Evolutionary conservation across 2,113 vertebrate genomes (phyloP).

Genomic region (Nothocercus nigrocapillus): DNA sequence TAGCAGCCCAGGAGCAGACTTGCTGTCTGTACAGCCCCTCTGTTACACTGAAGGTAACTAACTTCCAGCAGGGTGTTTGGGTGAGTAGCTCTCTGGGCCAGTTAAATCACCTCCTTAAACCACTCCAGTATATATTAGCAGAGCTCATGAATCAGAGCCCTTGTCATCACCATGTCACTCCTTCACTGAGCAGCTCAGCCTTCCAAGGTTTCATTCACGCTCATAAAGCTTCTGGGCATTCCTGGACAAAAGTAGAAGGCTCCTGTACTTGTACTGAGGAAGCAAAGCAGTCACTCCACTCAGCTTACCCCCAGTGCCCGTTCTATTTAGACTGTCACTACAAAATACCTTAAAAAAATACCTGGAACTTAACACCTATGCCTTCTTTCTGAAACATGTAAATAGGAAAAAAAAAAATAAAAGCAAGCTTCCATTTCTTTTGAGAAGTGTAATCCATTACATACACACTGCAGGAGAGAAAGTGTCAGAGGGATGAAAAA

Average conservation of each 20-base stretch:
- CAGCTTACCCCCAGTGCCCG: not conserved
- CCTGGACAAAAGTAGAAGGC: not conserved
- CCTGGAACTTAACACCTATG: not conserved
- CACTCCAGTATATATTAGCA: not conserved
- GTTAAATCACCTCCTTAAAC: not conserved
- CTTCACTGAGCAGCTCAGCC: not conserved
- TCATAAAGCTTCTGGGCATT: not conserved
- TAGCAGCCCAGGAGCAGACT: not conserved
- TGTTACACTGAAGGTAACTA: not conserved
- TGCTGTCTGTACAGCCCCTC: not conserved
- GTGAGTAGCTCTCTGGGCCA: not conserved
- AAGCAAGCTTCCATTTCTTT: not conserved
- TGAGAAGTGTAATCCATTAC: not conserved
- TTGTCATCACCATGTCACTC: not conserved
- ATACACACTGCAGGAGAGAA: not conserved
- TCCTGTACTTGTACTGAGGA: not conserved
- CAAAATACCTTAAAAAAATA: not conserved
- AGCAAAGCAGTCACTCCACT: not conserved
- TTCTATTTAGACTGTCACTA: not conserved
- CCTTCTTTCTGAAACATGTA: not conserved
- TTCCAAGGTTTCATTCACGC: not conserved
- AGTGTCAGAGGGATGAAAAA: not conserved
- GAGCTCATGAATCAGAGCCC: not conserved
- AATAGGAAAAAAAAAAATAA: not conserved
- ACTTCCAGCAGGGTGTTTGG: rapidly evolving